These are phyloP conservation scores for Malurus alboscapulatus DNA, from an alignment of 2,113 vertebrate genomes.

Conservation along the genomic window DNA sequence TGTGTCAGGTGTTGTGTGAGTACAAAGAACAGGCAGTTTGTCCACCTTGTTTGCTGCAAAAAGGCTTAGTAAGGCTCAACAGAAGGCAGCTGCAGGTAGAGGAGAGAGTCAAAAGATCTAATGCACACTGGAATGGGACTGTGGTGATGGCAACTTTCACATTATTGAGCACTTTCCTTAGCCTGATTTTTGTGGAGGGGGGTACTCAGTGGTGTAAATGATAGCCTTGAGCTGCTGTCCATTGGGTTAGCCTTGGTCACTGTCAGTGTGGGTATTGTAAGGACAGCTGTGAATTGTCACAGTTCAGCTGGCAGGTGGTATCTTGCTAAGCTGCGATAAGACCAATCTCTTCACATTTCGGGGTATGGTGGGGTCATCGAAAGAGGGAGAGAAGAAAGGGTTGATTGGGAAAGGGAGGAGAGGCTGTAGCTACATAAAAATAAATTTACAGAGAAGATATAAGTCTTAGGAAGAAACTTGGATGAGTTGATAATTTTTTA, in stretches of 20 bases:
- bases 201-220: neutral
- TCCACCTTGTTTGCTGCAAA: neutral
- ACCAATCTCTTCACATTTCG: conserved; percentile 25
- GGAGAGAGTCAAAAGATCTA: neutral
- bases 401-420: neutral
- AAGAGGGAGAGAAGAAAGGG: neutral
- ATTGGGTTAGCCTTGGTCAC: neutral
- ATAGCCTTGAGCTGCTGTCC: neutral
- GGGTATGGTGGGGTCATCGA: conserved; percentile 4
- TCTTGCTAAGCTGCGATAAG: conserved; percentile 31
- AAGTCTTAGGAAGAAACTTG: neutral
- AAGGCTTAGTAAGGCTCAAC: neutral
- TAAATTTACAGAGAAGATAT: neutral
- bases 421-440: neutral
- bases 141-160: neutral
- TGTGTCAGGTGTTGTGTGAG: neutral
- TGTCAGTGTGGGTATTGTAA: neutral
- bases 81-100: neutral
- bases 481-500: neutral
- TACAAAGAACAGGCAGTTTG: neutral
- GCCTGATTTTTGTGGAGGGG: neutral
- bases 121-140: neutral
- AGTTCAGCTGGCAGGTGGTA: conserved; percentile 35
- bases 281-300: conserved; percentile 44
- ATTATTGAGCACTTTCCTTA: neutral